A percentile compares a stretch with the other conserved stretches of the same genome.
phyloP scores from a whole-genome alignment of 2,113 vertebrate genomes.

The Eublepharis macularius region DNA sequence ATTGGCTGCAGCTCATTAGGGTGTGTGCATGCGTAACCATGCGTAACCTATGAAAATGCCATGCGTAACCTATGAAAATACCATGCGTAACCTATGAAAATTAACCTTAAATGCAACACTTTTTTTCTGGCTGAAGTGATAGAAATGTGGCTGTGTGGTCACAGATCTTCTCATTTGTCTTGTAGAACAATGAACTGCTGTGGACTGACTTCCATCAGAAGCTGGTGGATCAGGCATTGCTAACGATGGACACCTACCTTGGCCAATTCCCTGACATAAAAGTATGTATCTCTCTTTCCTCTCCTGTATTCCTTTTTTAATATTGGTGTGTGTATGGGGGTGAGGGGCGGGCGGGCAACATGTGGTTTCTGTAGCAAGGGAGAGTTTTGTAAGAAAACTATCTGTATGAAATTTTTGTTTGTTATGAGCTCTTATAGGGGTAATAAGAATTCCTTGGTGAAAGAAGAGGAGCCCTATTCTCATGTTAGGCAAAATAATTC shows the following conservation, averaged over 20 bases:
- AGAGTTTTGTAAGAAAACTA: neutral
- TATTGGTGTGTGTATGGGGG: neutral
- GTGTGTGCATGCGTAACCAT: neutral
- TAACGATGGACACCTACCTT: conserved; percentile 98
- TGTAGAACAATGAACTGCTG: conserved; percentile 92
- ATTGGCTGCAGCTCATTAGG: neutral
- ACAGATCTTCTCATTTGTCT: conserved; percentile 1
- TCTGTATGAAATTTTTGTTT: neutral
- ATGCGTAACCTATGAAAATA: too few species aligned
- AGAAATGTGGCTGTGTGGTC: neutral
- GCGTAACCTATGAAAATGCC: too few species aligned
- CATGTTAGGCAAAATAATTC: neutral
- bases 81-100: neutral
- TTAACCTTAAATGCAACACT: too few species aligned
- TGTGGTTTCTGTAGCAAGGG: neutral
- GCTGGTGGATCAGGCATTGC: conserved; percentile 93
- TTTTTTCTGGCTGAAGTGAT: neutral
- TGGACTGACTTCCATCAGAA: conserved; percentile 99
- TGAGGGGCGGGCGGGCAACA: too few species aligned
- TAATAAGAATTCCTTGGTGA: neutral
- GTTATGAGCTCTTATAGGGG: neutral
- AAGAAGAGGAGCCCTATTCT: neutral
- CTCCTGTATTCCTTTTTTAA: neutral
- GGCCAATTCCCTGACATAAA: conserved; percentile 99
- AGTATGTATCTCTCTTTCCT: conserved; percentile 70